Base-by-base conservation (phyloP, 2,113 vertebrate genomes). In the Pelodiscus sinensis region DNA sequence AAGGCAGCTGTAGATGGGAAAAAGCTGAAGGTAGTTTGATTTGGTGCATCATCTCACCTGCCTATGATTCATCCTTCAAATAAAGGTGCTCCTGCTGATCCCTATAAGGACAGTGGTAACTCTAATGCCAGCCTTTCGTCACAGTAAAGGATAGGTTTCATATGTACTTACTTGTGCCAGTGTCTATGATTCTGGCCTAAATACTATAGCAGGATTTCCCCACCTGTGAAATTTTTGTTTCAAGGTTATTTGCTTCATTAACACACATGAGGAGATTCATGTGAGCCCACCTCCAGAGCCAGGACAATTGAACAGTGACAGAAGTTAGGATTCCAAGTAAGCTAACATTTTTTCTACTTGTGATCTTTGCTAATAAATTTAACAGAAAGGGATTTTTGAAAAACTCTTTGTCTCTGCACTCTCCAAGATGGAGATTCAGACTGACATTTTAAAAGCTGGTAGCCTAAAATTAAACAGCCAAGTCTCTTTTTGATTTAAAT, bases 231-330 rank as follows among this genome's bases (percentile, higher is more conserved):
- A 31, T 18, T 81, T 89, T 91, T 77, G 44, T 54, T 90, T 27
- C 51, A 58, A 85, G 29, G 84, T 87, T 55, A 68, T 92, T 77
- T 54, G 75, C 81, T 90, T 81, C 79, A 55, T 62, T 90, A 93
- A 44, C 75, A 79, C 79, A 54, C 13, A 5, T 81, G 35, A 35
- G 56, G 24, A 44, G 79, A 44, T 51, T 85, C 38, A 21, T n/a
- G 65, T 84, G 75, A 84, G 79, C 9, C 51, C 57, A 68, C 71
- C 73, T 24, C 73, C 56, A 15, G 73, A 29, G 62, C 54, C 65
- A 90, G 19, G 8, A n/a, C n/a, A 75, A 77, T 19, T 14, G 31
- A 35, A 54, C 1, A 0, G 24, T 54, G 16, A 2, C 75, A 57
- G 85, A 73, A 86, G 75, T 79, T 81, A 44, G 54, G 9, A 0